Evolutionary conservation across 2,888 invertebrate genomes (phyloP), one percentile per base, ranked within the genome.

Genomic region (Melinaea menophilus): DNA sequence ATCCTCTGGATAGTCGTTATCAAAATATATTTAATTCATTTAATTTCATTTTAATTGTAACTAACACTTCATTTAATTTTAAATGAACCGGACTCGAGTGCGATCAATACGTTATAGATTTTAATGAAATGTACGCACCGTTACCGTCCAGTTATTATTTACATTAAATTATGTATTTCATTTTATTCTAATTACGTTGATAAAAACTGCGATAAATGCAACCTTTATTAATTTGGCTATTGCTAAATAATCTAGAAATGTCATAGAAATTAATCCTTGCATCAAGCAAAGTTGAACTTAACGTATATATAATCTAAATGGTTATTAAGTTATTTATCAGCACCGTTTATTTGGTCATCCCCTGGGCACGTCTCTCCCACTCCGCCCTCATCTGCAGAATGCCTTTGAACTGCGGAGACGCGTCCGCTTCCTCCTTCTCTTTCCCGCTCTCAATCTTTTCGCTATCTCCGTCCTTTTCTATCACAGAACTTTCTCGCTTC

Each of bases 281-380:
- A 56, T 65, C 59, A 5, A 59, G 62, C 62, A 59, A 62, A 37
- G 33, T 65, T 55, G 35, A 59, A 61, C 51, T 51, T 51, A 51
- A 31, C 22, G 7, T 5, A 13, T n/a, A 51, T 9, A 9, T 51
- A 51, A 51, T 41, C 31, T 51, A 31, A 51, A 51, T 51, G 51
- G 51, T 51, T 51, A 51, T 51, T 51, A 51, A 51, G 31, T 31
- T 51, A 31, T 31, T 51, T 31, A 51, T 51, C 51, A 89, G 90
- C 89, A 89, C 89, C 88, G 78, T 80, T 83, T 86, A 91, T 86
- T 93, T 93, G 86, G 92, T 92, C 88, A 92, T 92, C 73, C 93
- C 94, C 83, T 94, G 94, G 47, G 95, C 94, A 71, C 95, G 89
- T 73, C 94, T 92, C 80, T 95, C 95, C 95, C 95, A 95, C 77